Percentiles rank a stretch among this genome's conserved stretches.
These are phyloP conservation scores for Palythoa heliodiscus DNA, from an alignment of 92 coral and sea anemone species.

Conservation along the genomic window DNA sequence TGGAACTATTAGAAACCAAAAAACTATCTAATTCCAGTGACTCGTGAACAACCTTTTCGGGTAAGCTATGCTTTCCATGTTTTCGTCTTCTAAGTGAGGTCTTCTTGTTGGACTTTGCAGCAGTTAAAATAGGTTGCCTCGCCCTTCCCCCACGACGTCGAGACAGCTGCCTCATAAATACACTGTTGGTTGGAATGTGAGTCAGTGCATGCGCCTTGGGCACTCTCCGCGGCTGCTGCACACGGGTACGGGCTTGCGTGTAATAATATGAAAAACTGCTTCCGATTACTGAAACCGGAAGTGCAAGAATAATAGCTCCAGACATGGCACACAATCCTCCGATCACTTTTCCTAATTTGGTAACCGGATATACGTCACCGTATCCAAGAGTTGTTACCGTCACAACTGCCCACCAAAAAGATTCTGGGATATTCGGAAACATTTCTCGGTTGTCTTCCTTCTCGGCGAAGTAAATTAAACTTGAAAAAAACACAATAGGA, in stretches of 20 bases:
- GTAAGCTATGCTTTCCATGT: not conserved
- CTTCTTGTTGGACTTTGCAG: slow-evolving; percentile 8
- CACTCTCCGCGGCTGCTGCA: slow-evolving; percentile 78
- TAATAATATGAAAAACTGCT: slow-evolving; percentile 91
- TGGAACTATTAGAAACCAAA: not conserved
- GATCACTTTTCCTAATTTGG: slow-evolving; percentile 89
- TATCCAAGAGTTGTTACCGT: slow-evolving; percentile 97
- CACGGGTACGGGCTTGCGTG: slow-evolving; percentile 97
- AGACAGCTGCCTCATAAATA: slow-evolving; percentile 22
- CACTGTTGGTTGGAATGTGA: slow-evolving; percentile 41
- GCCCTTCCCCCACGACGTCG: slow-evolving; percentile 26
- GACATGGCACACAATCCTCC: slow-evolving; percentile 93
- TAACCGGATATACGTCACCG: slow-evolving; percentile 93
- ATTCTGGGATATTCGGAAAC: slow-evolving; percentile 93
- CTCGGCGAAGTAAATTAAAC: slow-evolving; percentile 93
- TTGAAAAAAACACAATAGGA: slow-evolving; percentile 89
- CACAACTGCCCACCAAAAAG: slow-evolving; percentile 99
- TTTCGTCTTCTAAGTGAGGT: not conserved
- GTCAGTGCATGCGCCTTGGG: slow-evolving; percentile 43
- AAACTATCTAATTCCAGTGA: slow-evolving; percentile 2
- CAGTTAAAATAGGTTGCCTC: not conserved
- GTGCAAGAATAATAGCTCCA: slow-evolving; percentile 94
- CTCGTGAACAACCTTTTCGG: not conserved
- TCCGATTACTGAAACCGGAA: slow-evolving; percentile 96
- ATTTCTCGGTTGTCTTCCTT: slow-evolving; percentile 81